Conservation (phyloP, 2,888 invertebrate species). For the Ophion ellenae region DNA sequence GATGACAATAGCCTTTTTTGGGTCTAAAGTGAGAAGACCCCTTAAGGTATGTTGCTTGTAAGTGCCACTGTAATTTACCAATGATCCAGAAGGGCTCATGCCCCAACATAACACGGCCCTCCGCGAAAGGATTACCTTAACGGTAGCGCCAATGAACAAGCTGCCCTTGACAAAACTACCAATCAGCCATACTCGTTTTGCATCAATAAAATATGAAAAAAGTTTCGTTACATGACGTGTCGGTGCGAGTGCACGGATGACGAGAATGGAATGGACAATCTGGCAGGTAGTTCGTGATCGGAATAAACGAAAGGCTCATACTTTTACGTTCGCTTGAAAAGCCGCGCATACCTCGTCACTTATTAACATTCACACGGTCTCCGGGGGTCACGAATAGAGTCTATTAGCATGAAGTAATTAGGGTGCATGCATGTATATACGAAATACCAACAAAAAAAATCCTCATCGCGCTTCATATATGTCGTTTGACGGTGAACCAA, state of each 20-base stretch:
- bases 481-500: not conserved
- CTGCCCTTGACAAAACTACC: conserved; percentile 25
- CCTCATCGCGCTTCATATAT: conserved; percentile 3
- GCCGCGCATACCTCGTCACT: conserved; percentile 19
- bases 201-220: conserved; percentile 37
- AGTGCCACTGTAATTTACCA: no score
- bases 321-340: conserved; percentile 55
- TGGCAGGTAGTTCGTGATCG: conserved; percentile 49
- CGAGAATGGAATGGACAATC: conserved; percentile 50
- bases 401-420: conserved; percentile 54
- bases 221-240: conserved; percentile 8
- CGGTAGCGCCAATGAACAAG: not conserved
- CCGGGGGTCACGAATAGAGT: conserved; percentile 39
- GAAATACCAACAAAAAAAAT: not conserved
- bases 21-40: no score
- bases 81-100: no score
- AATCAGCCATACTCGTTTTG: conserved; percentile 45
- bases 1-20: no score
- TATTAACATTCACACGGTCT: conserved; percentile 46
- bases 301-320: conserved; percentile 46
- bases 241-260: conserved; percentile 27
- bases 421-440: conserved; percentile 20
- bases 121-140: not conserved
- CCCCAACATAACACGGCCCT: not conserved
- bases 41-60: no score